Evolutionary conservation across 2,113 vertebrate genomes (phyloP).

Genomic region (Pterocles gutturalis): DNA sequence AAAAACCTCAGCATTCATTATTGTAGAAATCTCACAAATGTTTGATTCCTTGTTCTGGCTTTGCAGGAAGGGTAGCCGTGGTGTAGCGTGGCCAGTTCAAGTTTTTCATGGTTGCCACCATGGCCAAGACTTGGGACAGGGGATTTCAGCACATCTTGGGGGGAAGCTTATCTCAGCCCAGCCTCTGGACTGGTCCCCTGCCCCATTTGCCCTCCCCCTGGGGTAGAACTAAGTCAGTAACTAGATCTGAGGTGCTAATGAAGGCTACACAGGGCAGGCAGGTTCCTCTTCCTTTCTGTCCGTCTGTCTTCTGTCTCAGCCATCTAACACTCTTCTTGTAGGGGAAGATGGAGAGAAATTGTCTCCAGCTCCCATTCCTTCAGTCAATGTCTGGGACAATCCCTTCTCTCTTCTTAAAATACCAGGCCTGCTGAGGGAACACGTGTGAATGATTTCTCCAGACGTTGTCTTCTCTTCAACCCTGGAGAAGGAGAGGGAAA

Average conservation of each 20-base stretch:
- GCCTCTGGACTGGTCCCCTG: background rate
- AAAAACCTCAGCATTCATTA: rapidly evolving
- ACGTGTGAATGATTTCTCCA: background rate
- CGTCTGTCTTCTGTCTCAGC: background rate
- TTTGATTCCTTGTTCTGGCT: background rate
- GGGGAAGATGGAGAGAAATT: background rate
- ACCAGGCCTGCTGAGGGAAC: background rate
- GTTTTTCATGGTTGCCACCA: background rate
- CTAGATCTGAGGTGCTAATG: background rate
- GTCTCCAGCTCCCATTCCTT: background rate
- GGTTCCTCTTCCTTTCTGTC: background rate
- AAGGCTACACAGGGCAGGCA: background rate
- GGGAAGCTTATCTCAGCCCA: background rate
- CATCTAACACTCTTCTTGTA: background rate
- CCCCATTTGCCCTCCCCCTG: background rate
- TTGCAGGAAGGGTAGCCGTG: background rate
- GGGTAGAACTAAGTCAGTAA: background rate
- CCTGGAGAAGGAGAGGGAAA: background rate
- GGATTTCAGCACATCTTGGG: background rate
- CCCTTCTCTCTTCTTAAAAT: background rate
- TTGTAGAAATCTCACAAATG: background rate
- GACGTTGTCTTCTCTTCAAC: background rate
- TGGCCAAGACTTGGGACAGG: background rate
- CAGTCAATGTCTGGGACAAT: background rate
- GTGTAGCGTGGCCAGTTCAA: background rate